Percentiles rank a stretch among this genome's conserved stretches.
These are phyloP conservation scores for Octodon degus DNA, from an alignment of 2,113 vertebrate species.

Conservation along the genomic window DNA sequence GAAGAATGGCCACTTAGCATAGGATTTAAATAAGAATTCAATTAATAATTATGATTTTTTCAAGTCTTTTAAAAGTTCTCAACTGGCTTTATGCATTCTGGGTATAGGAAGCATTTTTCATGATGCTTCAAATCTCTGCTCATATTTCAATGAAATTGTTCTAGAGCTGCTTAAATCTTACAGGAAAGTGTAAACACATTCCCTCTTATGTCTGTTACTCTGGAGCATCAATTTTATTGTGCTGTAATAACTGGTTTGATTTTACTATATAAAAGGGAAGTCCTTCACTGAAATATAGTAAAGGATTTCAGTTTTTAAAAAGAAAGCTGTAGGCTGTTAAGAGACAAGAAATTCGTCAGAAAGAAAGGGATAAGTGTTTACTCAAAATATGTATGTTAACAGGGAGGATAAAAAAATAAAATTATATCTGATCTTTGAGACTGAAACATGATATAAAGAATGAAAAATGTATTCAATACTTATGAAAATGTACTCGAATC, in stretches of 20 bases:
- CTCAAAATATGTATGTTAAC: slow-evolving; percentile 67
- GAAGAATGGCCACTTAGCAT: not conserved
- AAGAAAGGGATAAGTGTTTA: slow-evolving; percentile 55
- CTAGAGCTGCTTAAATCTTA: slow-evolving; percentile 65
- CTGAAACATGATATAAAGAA: not conserved
- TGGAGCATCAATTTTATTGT: slow-evolving; percentile 64
- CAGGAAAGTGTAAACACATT: slow-evolving; percentile 46
- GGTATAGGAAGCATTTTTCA: slow-evolving; percentile 55
- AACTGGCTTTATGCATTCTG: slow-evolving; percentile 48
- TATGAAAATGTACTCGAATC: not conserved
- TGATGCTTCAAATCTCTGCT: slow-evolving; percentile 45
- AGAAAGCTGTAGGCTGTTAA: slow-evolving; percentile 73
- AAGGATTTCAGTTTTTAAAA: slow-evolving; percentile 71
- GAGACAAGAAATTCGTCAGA: slow-evolving; percentile 39
- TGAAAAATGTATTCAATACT: not conserved
- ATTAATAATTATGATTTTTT: slow-evolving; percentile 28
- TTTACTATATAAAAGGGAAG: slow-evolving; percentile 69
- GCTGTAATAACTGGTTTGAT: slow-evolving; percentile 76
- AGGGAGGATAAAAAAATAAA: slow-evolving; percentile 48
- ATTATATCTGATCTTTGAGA: slow-evolving; percentile 9
- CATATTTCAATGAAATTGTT: slow-evolving; percentile 69
- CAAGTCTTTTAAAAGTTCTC: not conserved
- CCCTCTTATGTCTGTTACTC: slow-evolving; percentile 43
- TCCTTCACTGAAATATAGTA: slow-evolving; percentile 65
- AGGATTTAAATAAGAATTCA: not conserved